These are phyloP conservation scores for Himalopsyche japonica DNA, from an alignment of 2,888 invertebrate species.

Conservation along the genomic window DNA sequence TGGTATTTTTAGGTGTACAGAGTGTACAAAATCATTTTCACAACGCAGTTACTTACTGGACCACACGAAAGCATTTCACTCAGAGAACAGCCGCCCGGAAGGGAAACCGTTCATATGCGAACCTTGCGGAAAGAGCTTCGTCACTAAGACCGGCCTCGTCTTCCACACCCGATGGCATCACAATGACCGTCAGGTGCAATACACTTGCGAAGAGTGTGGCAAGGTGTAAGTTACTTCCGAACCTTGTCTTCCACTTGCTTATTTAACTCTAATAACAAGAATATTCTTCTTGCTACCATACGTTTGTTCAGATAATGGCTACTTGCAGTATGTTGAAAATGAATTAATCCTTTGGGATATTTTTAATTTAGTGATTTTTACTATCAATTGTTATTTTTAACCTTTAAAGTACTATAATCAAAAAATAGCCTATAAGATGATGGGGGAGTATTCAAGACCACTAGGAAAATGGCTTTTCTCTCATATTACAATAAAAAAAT, in stretches of 20 bases:
- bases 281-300: too few species aligned
- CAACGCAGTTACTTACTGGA: background rate
- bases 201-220: slow-evolving; percentile 10
- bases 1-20: background rate
- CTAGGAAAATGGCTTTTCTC: too few species aligned
- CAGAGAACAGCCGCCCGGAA: background rate
- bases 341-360: too few species aligned
- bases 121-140: slow-evolving; percentile 5
- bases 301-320: too few species aligned
- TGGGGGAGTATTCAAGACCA: too few species aligned
- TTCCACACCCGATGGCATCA: slow-evolving; percentile 16
- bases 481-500: too few species aligned
- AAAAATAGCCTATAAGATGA: too few species aligned
- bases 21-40: slow-evolving; percentile 7
- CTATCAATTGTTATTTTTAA: too few species aligned
- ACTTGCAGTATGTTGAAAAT: too few species aligned
- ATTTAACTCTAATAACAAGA: too few species aligned
- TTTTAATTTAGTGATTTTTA: too few species aligned
- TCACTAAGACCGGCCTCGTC: slow-evolving; percentile 9
- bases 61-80: slow-evolving; percentile 5
- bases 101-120: background rate
- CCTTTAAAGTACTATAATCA: too few species aligned
- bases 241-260: background rate
- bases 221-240: background rate
- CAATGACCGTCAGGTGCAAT: background rate